These are phyloP conservation scores for Halcyon chelicuti DNA, from an alignment of 2,797 vertebrate genomes.

Conservation along the genomic window DNA sequence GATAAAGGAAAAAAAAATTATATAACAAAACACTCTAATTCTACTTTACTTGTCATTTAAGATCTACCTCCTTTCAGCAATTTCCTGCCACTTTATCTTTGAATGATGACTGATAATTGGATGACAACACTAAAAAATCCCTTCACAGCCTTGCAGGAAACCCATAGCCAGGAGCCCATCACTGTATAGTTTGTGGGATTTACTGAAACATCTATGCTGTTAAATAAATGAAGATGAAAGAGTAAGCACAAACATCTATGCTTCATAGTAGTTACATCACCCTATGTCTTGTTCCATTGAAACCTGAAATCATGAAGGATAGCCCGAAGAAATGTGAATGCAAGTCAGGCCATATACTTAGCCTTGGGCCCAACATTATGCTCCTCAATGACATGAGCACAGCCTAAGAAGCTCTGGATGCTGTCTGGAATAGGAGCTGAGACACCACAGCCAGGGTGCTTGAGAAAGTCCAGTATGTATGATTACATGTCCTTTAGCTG, in stretches of 20 bases:
- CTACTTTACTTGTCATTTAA: not conserved
- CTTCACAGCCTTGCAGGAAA: not conserved
- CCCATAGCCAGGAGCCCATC: not conserved
- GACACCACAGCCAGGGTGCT: not conserved
- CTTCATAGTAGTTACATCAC: not conserved
- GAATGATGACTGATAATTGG: not conserved
- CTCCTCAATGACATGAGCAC: not conserved
- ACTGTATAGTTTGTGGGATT: not conserved
- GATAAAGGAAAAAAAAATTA: not conserved
- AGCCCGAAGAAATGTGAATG: not conserved
- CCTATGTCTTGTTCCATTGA: not conserved
- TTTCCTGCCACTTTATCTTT: not conserved
- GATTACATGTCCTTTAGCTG: not conserved
- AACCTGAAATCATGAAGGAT: not conserved
- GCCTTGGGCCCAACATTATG: not conserved
- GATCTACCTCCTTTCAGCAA: not conserved
- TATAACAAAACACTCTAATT: not conserved
- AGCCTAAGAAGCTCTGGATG: not conserved
- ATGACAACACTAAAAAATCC: not conserved
- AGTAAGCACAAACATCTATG: not conserved
- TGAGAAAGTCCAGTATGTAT: not conserved
- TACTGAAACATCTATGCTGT: not conserved
- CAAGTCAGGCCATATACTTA: not conserved
- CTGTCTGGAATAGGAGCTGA: not conserved
- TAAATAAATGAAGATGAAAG: not conserved